Percentiles rank a stretch among this genome's conserved stretches.
phyloP scores from a whole-genome alignment of 2,888 invertebrate genomes.

The Amphipyra tragopoginis region DNA sequence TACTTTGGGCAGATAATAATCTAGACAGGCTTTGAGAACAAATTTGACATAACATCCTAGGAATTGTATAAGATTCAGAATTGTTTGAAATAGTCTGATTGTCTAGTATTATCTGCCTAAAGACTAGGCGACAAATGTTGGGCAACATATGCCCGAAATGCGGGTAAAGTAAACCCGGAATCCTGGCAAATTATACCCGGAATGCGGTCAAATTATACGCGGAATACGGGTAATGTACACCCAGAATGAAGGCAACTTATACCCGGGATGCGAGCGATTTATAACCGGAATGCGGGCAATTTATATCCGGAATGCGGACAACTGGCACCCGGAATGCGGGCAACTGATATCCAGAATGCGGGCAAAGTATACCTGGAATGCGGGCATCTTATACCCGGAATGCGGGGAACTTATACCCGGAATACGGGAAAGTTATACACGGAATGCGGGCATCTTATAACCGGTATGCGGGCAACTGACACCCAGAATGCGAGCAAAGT shows the following conservation, averaged over 20 bases:
- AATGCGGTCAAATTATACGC: too few species aligned
- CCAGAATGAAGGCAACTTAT: too few species aligned
- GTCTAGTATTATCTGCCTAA: not conserved
- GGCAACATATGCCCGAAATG: not conserved
- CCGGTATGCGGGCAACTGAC: too few species aligned
- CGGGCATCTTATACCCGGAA: not conserved
- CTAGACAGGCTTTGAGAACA: not conserved
- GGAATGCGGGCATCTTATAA: too few species aligned
- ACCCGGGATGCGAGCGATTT: too few species aligned
- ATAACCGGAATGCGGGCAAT: too few species aligned
- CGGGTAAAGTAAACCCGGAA: not conserved
- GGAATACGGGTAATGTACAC: too few species aligned
- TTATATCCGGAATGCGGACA: too few species aligned
- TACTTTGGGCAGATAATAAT: conserved; percentile 12
- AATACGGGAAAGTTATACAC: too few species aligned
- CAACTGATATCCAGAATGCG: not conserved
- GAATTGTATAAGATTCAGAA: not conserved
- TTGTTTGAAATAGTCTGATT: not conserved
- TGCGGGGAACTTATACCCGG: not conserved
- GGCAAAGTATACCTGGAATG: not conserved
- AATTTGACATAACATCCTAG: not conserved
- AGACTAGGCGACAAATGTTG: conserved; percentile 18
- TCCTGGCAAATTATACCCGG: not conserved
- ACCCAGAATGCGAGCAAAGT: too few species aligned
- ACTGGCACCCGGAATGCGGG: too few species aligned